Evolutionary conservation across 2,797 vertebrate species (phyloP), one percentile per base, ranked within the genome.

Genomic region (Coranthus polyacanthus): DNA sequence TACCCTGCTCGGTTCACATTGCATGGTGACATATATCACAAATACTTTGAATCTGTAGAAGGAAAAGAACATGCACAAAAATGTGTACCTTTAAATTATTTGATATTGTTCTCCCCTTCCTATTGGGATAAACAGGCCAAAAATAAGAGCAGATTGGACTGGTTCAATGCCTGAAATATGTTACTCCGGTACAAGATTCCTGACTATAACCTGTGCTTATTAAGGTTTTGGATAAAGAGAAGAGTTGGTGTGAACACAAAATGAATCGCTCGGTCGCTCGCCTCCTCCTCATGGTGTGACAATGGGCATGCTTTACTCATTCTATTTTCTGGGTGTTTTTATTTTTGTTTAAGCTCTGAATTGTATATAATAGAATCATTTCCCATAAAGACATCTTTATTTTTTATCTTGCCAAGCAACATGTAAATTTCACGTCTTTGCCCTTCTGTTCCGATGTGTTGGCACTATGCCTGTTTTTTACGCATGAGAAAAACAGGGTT

Each of bases 321-420:
- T 77, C 63, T 86, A 75, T 78, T 88, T 78, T 86, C 52, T 81
- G 65, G 72, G 64, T 86, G 72, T 85, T 81, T 81, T 83, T 71
- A 72, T 32, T 84, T 86, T 88, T 82, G 44, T 76, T 79, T 72
- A 81, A 79, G 77, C 81, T 83, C 79, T 80, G 47, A 88, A 82
- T 72, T 92, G 89, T 90, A 91, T 82, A 92, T 90, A 86, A 79
- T 75, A 78, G 68, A 88, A 86, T 86, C 76, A 86, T 90, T 88
- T 88, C 72, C 84, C 85, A 86, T 84, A 86, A 86, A 90, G 75
- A 89, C 78, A 50, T 88, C 81, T 92, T 90, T 92, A 91, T 93
- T 92, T 93, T 92, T 91, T 88, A 85, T 86, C 86, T 83, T 65
- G 66, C 65, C 49, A 76, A 86, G 74, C 76, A 78, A 84, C 78